Conservation (phyloP, 2,113 vertebrate genomes). For the Sakesphorus luctuosus region DNA sequence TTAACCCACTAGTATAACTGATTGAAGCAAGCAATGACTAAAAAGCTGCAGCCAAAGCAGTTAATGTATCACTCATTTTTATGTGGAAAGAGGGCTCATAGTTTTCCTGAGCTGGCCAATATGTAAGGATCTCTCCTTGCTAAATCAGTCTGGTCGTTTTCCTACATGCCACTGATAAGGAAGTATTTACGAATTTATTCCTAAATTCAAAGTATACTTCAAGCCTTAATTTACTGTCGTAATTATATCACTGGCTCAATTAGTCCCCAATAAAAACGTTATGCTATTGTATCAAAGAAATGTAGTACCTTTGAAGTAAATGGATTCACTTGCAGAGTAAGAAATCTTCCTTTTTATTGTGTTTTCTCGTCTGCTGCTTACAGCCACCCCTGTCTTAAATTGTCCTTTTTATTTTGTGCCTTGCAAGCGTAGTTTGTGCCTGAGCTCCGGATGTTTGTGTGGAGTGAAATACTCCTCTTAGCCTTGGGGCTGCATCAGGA, state of each 20-base stretch:
- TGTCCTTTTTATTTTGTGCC: neutral
- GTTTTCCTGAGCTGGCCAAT: neutral
- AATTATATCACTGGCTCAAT: constrained; percentile 71
- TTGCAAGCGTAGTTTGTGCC: neutral
- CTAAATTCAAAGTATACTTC: constrained; percentile 47
- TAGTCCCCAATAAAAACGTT: constrained; percentile 56
- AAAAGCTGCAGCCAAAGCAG: neutral
- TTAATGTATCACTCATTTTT: constrained; percentile 44
- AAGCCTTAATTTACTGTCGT: constrained; percentile 52
- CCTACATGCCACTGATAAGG: constrained; percentile 30
- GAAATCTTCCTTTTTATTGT: constrained; percentile 18
- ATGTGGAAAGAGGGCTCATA: constrained; percentile 1
- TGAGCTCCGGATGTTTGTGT: neutral
- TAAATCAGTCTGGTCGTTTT: neutral
- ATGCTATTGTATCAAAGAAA: constrained; percentile 4
- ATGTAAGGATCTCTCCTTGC: neutral
- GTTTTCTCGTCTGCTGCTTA: neutral
- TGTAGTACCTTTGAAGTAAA: constrained; percentile 44
- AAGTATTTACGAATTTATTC: constrained; percentile 52
- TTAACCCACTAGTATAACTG: constrained; percentile 48
- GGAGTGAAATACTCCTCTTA: constrained; percentile 12
- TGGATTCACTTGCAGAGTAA: constrained; percentile 1
- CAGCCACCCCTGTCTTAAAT: constrained; percentile 18
- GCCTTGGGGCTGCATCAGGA: neutral
- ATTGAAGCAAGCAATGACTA: neutral